Base-by-base conservation (phyloP, 2,113 vertebrate genomes). In the Brachypodius melanocephalos region DNA sequence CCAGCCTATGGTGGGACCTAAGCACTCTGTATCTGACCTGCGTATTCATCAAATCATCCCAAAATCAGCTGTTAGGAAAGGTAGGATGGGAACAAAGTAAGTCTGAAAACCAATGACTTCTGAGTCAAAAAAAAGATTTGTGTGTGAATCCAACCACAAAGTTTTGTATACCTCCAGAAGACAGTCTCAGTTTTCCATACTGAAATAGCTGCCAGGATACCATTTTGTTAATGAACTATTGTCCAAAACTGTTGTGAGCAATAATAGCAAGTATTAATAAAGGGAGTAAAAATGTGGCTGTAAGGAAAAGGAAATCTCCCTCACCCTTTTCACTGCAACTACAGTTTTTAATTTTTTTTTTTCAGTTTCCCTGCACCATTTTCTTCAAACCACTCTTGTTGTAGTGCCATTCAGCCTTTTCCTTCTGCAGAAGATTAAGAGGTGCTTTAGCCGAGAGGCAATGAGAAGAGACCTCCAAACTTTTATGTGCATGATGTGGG, bases 81-180 rank as follows among this genome's bases (percentile, higher is more conserved):
- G 24, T 12, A 28, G 0, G 0, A 58, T 20, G 10, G 29, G 42
- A 87, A 77, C 4, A 6, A 66, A 4, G 9, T 29, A n/a, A 45
- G 19, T 29, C 57, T 71, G 42, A 55, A 91, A 93, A 66, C 2
- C 8, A 45, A 8, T 42, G 5, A 54, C 26, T 81, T 69, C 13
- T 54, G 66, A 92, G 28, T 8, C 20, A 66, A 46, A 86, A 80
- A 80, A 4, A 49, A 5, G 31, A 66, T 48, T 38, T 57, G 1
- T 28, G 6, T 12, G 16, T 74, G 19, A 85, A 54, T 74, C 19
- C 28, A 62, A 32, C 8, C 10, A 82, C 32, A 45, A 52, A 71
- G 5, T 66, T 71, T 52, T 43, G 11, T 8, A 17, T 19, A 38
- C 7, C 7, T 45, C 11, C 31, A 62, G 24, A 2, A 65, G 32